Percentiles rank a stretch among this genome's conserved stretches.
These are phyloP conservation scores for Heliconius hermathena DNA, from an alignment of 1,140 invertebrate species.

Conservation along the genomic window DNA sequence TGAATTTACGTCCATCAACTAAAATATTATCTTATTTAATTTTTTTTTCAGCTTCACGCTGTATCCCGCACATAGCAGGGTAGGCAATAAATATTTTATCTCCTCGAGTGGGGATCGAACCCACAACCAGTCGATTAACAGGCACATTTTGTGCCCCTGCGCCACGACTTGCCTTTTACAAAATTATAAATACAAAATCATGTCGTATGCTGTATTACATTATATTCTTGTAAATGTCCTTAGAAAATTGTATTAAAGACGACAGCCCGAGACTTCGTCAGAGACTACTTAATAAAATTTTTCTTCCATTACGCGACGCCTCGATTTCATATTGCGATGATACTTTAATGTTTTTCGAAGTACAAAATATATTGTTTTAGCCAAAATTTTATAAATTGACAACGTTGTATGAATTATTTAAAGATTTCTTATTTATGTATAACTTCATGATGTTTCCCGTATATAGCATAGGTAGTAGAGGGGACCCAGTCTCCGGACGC, in stretches of 20 bases:
- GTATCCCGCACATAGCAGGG: no score
- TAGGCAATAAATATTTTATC: no score
- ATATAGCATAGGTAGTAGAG: no score
- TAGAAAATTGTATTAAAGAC: slow-evolving; percentile 22
- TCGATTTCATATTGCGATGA: slow-evolving; percentile 25
- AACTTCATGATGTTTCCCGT: neutral
- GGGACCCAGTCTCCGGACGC: neutral
- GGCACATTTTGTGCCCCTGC: no score
- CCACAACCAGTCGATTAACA: no score
- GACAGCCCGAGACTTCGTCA: slow-evolving; percentile 9
- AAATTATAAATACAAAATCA: neutral
- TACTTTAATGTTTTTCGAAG: slow-evolving; percentile 1
- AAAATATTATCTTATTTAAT: no score
- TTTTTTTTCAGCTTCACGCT: no score
- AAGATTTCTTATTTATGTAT: neutral
- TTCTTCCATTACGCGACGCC: slow-evolving; percentile 20
- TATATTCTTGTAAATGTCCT: neutral
- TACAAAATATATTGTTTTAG: neutral
- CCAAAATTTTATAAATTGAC: neutral
- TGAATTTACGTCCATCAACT: no score
- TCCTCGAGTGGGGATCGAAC: no score
- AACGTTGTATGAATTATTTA: neutral
- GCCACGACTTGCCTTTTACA: no score
- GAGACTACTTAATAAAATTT: slow-evolving; percentile 23
- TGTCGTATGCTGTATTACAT: slow-evolving; percentile 8